A percentile compares a stretch with the other conserved stretches of the same genome.
Conservation (phyloP, 2,113 vertebrate genomes). For the Chinchilla lanigera region DNA sequence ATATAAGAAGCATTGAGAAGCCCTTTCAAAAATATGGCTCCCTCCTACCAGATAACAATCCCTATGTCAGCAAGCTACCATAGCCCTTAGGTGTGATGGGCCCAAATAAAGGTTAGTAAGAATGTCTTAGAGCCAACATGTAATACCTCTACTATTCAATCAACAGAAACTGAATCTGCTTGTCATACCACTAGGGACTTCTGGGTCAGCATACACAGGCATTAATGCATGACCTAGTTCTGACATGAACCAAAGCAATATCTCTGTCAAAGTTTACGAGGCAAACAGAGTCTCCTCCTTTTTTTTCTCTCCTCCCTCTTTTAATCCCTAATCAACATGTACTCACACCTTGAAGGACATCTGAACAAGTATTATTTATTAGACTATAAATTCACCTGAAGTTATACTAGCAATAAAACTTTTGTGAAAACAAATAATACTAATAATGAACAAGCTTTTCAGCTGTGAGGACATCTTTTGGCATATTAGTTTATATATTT, state of each 20-base stretch:
- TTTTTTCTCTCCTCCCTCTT: not conserved
- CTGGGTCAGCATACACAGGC: not conserved
- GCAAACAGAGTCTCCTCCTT: not conserved
- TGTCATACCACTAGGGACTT: not conserved
- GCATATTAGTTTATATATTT: not conserved
- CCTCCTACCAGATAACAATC: not conserved
- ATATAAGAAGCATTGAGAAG: not conserved
- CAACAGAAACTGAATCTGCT: not conserved
- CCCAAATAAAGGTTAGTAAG: not conserved
- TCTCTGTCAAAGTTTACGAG: not conserved
- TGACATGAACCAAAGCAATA: not conserved
- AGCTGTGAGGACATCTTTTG: not conserved
- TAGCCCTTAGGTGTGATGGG: not conserved
- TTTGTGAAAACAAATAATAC: slow-evolving; percentile 15
- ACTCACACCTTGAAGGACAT: not conserved
- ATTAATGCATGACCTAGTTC: not conserved
- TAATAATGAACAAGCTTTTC: not conserved
- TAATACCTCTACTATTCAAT: not conserved
- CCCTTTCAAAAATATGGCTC: not conserved
- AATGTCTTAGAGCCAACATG: not conserved
- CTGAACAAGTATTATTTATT: not conserved
- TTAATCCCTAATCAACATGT: not conserved
- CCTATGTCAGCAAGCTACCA: not conserved
- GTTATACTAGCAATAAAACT: not conserved
- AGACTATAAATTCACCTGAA: not conserved